Base-by-base conservation (phyloP, 2,797 vertebrate genomes). In the Tinamus major region DNA sequence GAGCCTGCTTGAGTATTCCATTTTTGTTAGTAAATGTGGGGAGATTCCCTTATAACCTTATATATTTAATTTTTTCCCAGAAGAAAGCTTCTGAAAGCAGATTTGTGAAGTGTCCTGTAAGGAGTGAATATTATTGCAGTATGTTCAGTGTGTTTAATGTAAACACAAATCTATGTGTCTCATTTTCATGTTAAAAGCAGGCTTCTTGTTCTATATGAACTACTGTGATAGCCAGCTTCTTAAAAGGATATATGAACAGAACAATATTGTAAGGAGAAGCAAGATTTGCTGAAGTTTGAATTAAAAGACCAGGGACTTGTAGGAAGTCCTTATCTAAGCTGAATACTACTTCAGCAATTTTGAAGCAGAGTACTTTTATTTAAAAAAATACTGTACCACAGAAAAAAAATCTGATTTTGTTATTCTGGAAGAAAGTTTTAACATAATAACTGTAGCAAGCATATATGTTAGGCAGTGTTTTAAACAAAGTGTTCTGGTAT, bases 131-230 rank as follows among this genome's bases (percentile, higher is more conserved):
- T 55, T 69, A 19, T 31, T 84, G 55, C 17, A 39, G 23, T n/a
- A 7, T 75, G 2, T 4, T 23, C 31, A 17, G 1, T 16, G 6
- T 7, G 1, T 8, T 68, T 75, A 63, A 19, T 6, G 0, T 2
- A 76, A 58, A 44, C 0, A 29, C 12, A 14, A 3, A 4, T n/a
- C 5, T 37, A 2, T 67, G 26, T 24, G 24, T 65, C 6, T 65
- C 20, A 42, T 74, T 88, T 85, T 81, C 27, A 6, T 37, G 8
- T 48, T 39, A 19, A 8, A 69, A 67, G 12, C 12, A 46, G 37
- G 20, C 44, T 79, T 11, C 14, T 85, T 31, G 48, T 84, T 81
- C 48, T 48, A 0, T 71, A 31, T 26, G 8, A 75, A 84, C 19
- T 18, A 42, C 4, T 20, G 2, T 29, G n/a, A 42, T 26, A 83